Conservation (phyloP, 2,888 invertebrate genomes). For the Leptinotarsa haldemani region DNA sequence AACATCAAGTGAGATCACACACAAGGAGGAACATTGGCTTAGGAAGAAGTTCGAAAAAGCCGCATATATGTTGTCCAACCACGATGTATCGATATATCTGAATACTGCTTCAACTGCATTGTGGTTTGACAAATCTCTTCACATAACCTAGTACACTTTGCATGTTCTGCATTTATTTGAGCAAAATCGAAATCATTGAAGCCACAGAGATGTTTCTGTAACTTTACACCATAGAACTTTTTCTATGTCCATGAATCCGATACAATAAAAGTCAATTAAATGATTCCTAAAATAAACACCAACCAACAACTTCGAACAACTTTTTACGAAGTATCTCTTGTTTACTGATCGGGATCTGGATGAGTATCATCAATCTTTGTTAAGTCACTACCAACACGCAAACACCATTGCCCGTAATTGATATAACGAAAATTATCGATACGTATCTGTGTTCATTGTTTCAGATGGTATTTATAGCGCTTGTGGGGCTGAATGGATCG, state of each 20-base stretch:
- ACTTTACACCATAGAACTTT: no score
- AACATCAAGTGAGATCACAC: no score
- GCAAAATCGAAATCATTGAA: no score
- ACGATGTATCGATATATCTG: no score
- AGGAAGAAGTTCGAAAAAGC: no score
- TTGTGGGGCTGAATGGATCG: not conserved
- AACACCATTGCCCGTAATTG: constrained; percentile 14
- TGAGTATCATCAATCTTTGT: constrained; percentile 19
- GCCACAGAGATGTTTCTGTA: no score
- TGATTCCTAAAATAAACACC: constrained; percentile 12
- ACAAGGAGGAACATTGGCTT: no score
- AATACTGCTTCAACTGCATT: no score
- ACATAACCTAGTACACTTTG: no score
- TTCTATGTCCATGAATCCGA: not conserved
- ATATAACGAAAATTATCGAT: constrained; percentile 18
- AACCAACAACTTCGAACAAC: not conserved
- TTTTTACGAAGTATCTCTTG: constrained; percentile 2
- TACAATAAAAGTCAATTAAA: not conserved
- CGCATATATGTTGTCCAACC: no score
- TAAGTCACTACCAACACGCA: constrained; percentile 10
- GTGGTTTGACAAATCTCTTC: no score
- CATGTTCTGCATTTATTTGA: no score
- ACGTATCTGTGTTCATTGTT: constrained; percentile 2
- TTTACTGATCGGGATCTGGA: constrained; percentile 16
- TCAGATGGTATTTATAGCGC: not conserved